Percentiles rank a stretch among this genome's conserved stretches.
phyloP scores from a whole-genome alignment of 2,888 invertebrate genomes.

The Brachyptera putata region DNA sequence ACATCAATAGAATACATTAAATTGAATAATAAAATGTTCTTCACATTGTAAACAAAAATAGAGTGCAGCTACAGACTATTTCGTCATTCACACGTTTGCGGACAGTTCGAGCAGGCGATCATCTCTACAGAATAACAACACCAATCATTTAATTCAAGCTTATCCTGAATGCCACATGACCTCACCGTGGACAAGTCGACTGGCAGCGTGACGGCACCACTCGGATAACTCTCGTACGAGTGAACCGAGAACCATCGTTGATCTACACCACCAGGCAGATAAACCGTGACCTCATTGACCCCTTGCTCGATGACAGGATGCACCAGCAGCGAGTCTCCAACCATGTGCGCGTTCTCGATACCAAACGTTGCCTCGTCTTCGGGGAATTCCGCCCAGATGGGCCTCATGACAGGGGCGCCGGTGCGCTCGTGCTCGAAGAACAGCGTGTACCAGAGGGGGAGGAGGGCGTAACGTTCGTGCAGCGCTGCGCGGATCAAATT shows the following conservation, averaged over 20 bases:
- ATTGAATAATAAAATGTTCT: too few relatives aligned
- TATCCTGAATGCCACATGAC: too few relatives aligned
- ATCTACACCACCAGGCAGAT: conserved; percentile 71
- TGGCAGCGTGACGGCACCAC: conserved; percentile 54
- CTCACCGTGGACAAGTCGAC: conserved; percentile 68
- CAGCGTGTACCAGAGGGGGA: conserved; percentile 88
- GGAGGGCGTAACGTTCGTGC: conserved; percentile 76
- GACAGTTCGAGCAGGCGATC: too few relatives aligned
- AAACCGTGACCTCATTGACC: conserved; percentile 69
- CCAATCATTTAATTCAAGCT: too few relatives aligned
- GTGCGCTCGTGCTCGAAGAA: conserved; percentile 84
- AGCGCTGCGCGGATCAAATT: conserved; percentile 68
- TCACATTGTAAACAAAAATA: too few relatives aligned
- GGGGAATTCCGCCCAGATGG: conserved; percentile 87
- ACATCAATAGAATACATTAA: too few relatives aligned
- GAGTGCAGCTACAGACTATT: too few relatives aligned
- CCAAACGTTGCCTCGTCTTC: conserved; percentile 70
- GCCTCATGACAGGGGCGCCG: conserved; percentile 86
- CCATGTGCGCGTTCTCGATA: conserved; percentile 76
- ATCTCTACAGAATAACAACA: too few relatives aligned
- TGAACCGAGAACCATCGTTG: conserved; percentile 88
- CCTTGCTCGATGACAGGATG: conserved; percentile 79
- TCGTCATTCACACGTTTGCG: too few relatives aligned
- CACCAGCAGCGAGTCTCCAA: conserved; percentile 78
- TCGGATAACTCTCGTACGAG: conserved; percentile 59